A percentile compares a stretch with the other conserved stretches of the same genome.
Evolutionary conservation across 2,113 vertebrate species (phyloP).

Genomic region (Pundamilia nyererei): DNA sequence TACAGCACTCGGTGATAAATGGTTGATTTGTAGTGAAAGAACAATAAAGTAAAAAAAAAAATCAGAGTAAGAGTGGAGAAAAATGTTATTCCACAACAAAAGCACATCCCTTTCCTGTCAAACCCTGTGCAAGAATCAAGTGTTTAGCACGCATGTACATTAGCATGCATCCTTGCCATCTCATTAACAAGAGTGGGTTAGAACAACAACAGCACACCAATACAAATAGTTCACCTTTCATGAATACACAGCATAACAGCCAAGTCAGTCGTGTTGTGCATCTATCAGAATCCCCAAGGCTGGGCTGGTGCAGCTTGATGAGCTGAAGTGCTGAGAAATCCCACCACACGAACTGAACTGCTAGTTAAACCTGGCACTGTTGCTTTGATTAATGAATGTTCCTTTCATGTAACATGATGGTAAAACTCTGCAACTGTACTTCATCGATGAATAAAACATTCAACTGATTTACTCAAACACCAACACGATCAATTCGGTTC

Average conservation of each 20-base stretch:
- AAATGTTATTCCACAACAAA: not conserved
- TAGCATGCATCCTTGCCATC: not conserved
- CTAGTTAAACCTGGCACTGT: not conserved
- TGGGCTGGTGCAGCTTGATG: not conserved
- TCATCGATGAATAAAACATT: not conserved
- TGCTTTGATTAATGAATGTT: not conserved
- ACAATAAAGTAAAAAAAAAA: not conserved
- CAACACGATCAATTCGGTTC: not conserved
- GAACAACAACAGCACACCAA: not conserved
- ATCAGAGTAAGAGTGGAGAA: not conserved
- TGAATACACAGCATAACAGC: not conserved
- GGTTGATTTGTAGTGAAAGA: not conserved
- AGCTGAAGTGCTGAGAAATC: not conserved
- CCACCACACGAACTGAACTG: not conserved
- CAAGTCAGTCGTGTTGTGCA: not conserved
- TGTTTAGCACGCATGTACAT: not conserved
- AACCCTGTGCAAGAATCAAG: not conserved
- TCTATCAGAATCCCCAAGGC: not conserved
- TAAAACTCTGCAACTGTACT: not conserved
- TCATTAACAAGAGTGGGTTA: not conserved
- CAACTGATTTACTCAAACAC: not conserved
- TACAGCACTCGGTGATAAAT: not conserved
- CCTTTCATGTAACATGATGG: not conserved
- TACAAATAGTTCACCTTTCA: not conserved
- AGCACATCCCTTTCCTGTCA: not conserved